A percentile compares a stretch with the other conserved stretches of the same genome.
Evolutionary conservation across 2,113 vertebrate genomes (phyloP).

Genomic region (Dicaeum eximium): DNA sequence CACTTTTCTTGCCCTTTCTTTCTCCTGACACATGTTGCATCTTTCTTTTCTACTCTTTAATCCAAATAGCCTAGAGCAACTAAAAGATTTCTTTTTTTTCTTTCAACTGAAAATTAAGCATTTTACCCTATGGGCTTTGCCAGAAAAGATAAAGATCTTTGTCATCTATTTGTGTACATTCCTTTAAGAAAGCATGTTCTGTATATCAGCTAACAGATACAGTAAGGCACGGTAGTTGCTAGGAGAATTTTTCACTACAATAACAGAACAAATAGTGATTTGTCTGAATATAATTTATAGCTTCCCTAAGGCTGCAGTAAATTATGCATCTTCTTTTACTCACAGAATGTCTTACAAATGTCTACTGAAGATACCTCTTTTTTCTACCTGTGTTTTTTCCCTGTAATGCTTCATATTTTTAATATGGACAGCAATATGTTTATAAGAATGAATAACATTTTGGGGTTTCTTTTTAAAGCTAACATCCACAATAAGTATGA

Average conservation of each 20-base stretch:
- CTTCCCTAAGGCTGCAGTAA: background rate
- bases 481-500: background rate
- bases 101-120: background rate
- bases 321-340: slow-evolving; percentile 45
- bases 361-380: background rate
- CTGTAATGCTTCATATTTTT: background rate
- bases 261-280: slow-evolving; percentile 37
- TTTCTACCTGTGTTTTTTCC: background rate
- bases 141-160: background rate
- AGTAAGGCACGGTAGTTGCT: background rate
- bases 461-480: background rate
- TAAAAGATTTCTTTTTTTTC: background rate
- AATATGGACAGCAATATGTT: background rate
- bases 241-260: slow-evolving; percentile 25
- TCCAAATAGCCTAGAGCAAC: background rate
- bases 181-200: background rate
- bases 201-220: slow-evolving; percentile 2
- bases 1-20: background rate
- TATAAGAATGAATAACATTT: background rate
- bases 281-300: slow-evolving; percentile 45
- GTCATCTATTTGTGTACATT: background rate
- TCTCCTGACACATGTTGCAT: background rate
- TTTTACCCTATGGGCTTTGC: background rate
- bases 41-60: background rate
- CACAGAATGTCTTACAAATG: background rate